A percentile compares a stretch with the other conserved stretches of the same genome.
Conservation (phyloP, 2,797 vertebrate genomes). For the Pempheris klunzingeri region DNA sequence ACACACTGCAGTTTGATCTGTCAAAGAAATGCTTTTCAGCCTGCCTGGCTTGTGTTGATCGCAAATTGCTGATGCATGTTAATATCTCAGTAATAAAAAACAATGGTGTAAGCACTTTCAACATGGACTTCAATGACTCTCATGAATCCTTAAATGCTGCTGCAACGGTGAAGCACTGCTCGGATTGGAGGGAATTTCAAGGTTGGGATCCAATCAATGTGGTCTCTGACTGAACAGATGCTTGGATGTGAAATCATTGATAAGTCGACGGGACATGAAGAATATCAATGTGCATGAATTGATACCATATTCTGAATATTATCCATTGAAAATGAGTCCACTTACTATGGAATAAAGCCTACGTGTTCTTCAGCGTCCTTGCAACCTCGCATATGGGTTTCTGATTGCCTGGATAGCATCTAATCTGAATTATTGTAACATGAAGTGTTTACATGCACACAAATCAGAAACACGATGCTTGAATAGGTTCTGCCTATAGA, state of each 20-base stretch:
- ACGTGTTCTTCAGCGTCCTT: not conserved
- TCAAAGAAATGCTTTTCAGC: constrained; percentile 27
- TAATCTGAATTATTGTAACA: constrained; percentile 17
- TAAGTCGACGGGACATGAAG: constrained; percentile 6
- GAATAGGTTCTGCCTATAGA: constrained; percentile 19
- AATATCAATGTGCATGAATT: constrained; percentile 2
- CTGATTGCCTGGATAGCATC: constrained; percentile 10
- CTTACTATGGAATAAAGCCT: constrained; percentile 4
- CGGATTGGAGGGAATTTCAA: constrained; percentile 25
- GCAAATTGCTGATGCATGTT: constrained; percentile 7
- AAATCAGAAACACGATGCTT: constrained; percentile 14
- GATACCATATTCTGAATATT: not conserved
- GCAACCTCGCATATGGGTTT: constrained; percentile 1
- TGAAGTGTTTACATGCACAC: constrained; percentile 20
- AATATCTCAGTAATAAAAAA: constrained; percentile 31
- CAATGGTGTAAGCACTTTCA: not conserved
- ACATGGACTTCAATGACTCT: constrained; percentile 12
- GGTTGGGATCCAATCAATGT: constrained; percentile 49
- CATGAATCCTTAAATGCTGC: constrained; percentile 21
- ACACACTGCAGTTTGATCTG: not conserved
- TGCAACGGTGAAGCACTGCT: constrained; percentile 29
- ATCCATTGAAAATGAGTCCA: constrained; percentile 4
- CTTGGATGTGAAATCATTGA: not conserved
- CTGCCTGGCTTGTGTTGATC: not conserved
- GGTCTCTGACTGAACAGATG: constrained; percentile 12